phyloP scores from a whole-genome alignment of 2,888 invertebrate genomes.

The Xylophagus ater region DNA sequence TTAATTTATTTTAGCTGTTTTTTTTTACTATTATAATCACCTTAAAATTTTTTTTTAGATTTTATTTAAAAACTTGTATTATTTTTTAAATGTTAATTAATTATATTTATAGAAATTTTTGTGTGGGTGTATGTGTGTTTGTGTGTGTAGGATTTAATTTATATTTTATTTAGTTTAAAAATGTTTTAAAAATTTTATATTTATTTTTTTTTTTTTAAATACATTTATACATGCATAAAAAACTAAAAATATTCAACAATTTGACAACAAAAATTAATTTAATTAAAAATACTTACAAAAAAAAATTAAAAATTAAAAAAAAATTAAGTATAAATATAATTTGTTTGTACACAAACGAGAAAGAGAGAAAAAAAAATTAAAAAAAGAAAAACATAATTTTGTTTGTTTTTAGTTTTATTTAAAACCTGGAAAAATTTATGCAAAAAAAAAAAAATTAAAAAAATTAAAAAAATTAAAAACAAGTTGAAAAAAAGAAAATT shows the following conservation, averaged over 20 bases:
- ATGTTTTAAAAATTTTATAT: too few species aligned
- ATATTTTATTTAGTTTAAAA: too few species aligned
- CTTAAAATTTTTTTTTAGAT: conserved; percentile 4
- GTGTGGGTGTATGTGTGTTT: too few species aligned
- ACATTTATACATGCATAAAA: conserved; percentile 21
- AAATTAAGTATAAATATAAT: conserved; percentile 1
- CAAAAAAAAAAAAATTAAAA: conserved; percentile 8
- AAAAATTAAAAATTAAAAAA: conserved; percentile 4
- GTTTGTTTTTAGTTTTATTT: conserved; percentile 1
- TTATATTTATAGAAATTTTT: too few species aligned
- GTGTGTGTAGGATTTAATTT: too few species aligned
- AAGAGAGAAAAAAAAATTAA: conserved; percentile 11
- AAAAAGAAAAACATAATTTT: conserved; percentile 12
- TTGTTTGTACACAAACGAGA: conserved; percentile 11
- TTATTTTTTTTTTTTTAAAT: conserved; percentile 17
- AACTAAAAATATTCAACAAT: conserved; percentile 18
- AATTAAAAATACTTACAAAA: background rate
- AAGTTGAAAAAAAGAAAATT: conserved; percentile 13
- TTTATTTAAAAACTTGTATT: conserved; percentile 7
- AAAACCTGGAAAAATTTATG: conserved; percentile 10
- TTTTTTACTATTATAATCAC: conserved; percentile 8
- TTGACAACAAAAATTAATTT: conserved; percentile 15
- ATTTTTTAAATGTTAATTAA: too few species aligned
- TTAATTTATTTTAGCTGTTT: too few species aligned
- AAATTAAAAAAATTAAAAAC: conserved; percentile 13